Base-by-base conservation (phyloP, 2,113 vertebrate genomes). In the Cairina moschata region DNA sequence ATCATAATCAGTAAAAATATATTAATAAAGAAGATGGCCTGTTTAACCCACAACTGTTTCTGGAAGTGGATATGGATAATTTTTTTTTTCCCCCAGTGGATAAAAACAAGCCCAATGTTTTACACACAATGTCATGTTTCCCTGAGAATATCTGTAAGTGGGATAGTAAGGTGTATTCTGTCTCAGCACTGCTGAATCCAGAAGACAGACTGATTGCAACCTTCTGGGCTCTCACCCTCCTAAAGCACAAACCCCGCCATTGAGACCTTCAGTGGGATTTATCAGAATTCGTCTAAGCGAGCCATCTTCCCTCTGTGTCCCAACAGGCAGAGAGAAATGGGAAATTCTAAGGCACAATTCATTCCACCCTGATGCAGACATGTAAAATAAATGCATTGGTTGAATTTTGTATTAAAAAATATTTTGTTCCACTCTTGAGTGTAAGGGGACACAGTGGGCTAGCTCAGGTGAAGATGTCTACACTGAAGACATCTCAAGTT, bases 391-490 rank as follows among this genome's bases (percentile, higher is more conserved):
- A 50, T 22, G 31, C n/a, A 58, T 21, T 8, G 1, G 7, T 17
- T 67, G n/a, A 87, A 75, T 63, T 58, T 17, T 67, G 31, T 87
- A 75, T 63, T 58, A n/a, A 13, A 14, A 3, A 68, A 7, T 13
- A 5, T 69, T 65, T 56, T 86, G 13, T 56, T 79, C 34, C 17
- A 32, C 42, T 80, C 44, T 58, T 83, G 60, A 15, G 25, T 38
- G 38, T 55, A 80, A 50, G 15, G 4, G 12, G 9, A 60, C 6
- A 0, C 44, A 62, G 0, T 11, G 13, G 15, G 9, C 15, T 59
- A 29, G 17, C 25, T 74, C 22, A 62, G 23, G 6, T 23, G 23
- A n/a, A 38, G 36, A 32, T 38, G 8, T 7, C 22, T 40, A 9
- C 4, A 11, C 6, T 73, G 50, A 42, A 79, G 62, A 36, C 5